These are phyloP conservation scores for Deroplatys truncata DNA, from an alignment of 2,888 invertebrate genomes.

Conservation along the genomic window DNA sequence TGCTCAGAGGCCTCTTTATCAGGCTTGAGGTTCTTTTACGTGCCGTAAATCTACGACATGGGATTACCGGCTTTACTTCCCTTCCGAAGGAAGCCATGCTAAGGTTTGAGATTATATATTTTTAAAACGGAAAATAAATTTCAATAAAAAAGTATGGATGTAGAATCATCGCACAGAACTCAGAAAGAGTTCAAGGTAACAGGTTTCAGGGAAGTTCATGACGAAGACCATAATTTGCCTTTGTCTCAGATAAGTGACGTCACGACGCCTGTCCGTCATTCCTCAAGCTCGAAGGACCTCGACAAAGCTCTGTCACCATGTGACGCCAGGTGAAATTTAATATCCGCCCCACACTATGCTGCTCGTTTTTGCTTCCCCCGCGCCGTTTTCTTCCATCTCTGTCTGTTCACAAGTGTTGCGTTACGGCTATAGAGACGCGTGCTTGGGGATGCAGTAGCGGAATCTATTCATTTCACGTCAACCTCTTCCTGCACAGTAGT, in stretches of 20 bases:
- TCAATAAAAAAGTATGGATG: no score
- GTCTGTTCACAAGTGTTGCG: neutral
- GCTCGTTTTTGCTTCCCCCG: conserved; percentile 27
- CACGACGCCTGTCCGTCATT: neutral
- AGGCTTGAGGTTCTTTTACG: no score
- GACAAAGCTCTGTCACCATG: conserved; percentile 27
- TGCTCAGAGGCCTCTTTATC: no score
- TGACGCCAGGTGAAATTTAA: conserved; percentile 51
- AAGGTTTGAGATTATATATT: no score
- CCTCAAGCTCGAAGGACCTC: neutral
- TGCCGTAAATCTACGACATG: no score
- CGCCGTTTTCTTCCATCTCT: neutral
- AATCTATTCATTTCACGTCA: conserved; percentile 27
- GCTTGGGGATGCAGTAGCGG: neutral
- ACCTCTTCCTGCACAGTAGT: conserved; percentile 14
- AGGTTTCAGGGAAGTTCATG: no score
- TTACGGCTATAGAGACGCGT: neutral
- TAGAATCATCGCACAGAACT: no score
- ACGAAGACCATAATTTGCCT: neutral
- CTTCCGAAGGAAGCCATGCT: no score
- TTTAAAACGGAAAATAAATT: no score
- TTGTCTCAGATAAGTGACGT: neutral
- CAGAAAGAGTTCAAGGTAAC: no score
- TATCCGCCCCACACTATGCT: conserved; percentile 38
- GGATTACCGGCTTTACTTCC: no score